Conservation (phyloP, 2,113 vertebrate genomes). For the Xenotilapia leptura region DNA sequence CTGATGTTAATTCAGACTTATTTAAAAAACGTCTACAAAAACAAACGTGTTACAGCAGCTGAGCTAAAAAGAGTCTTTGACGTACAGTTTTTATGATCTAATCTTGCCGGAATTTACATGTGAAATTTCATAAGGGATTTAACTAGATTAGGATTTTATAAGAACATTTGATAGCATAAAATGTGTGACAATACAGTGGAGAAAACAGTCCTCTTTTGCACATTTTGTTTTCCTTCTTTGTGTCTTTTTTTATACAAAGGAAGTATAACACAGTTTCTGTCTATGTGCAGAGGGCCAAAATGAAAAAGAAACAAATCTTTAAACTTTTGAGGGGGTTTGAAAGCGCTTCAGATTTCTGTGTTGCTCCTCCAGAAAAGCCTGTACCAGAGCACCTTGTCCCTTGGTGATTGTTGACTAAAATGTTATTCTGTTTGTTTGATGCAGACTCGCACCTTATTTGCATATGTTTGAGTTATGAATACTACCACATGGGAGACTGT, state of each 20-base stretch:
- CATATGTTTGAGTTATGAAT: slow-evolving; percentile 56
- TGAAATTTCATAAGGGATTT: not conserved
- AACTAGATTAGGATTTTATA: not conserved
- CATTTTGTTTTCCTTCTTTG: not conserved
- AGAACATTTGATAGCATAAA: not conserved
- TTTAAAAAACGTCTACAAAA: not conserved
- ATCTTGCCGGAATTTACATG: not conserved
- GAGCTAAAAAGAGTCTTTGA: not conserved
- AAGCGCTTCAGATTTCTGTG: not conserved
- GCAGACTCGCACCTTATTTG: slow-evolving; percentile 41
- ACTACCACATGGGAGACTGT: slow-evolving; percentile 28
- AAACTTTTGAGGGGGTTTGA: not conserved
- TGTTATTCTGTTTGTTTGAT: slow-evolving; percentile 42
- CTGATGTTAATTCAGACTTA: not conserved
- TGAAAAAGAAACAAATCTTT: slow-evolving; percentile 5
- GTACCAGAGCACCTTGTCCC: slow-evolving; percentile 25
- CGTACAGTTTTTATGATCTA: not conserved
- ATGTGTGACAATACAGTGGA: not conserved
- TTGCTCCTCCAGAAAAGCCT: not conserved
- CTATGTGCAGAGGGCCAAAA: not conserved
- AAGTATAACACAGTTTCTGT: not conserved
- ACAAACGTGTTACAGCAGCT: not conserved
- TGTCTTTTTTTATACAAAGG: not conserved
- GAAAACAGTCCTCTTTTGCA: not conserved
- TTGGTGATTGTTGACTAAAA: slow-evolving; percentile 51